Percentiles rank a stretch among this genome's conserved stretches.
These are phyloP conservation scores for Sericinus montela DNA, from an alignment of 2,888 invertebrate species.

Conservation along the genomic window DNA sequence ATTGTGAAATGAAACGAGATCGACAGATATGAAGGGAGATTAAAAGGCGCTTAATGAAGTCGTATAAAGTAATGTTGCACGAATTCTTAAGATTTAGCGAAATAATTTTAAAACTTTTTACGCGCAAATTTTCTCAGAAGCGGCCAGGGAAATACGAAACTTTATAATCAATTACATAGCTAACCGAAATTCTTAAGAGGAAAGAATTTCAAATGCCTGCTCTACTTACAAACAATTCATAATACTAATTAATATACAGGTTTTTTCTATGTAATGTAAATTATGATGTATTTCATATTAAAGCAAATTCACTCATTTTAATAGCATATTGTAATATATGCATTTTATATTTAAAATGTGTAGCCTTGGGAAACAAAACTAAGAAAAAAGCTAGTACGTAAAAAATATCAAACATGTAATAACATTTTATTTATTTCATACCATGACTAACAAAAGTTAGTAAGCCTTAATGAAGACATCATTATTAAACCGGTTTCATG, in stretches of 20 bases:
- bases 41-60: constrained; percentile 67
- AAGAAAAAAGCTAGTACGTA: too few relatives aligned
- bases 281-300: too few relatives aligned
- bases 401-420: too few relatives aligned
- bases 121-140: constrained; percentile 18
- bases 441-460: constrained; percentile 34
- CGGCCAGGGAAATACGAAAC: constrained; percentile 17
- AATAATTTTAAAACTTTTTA: constrained; percentile 27
- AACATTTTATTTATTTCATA: too few relatives aligned
- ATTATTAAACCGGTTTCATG: constrained; percentile 63
- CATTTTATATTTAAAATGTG: too few relatives aligned
- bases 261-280: background rate
- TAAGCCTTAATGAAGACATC: constrained; percentile 72
- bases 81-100: constrained; percentile 38
- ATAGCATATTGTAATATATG: too few relatives aligned
- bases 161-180: constrained; percentile 20
- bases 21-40: constrained; percentile 68
- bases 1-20: constrained; percentile 71
- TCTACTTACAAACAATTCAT: constrained; percentile 14
- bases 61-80: constrained; percentile 47
- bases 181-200: constrained; percentile 14
- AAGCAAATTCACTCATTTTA: too few relatives aligned
- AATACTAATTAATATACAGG: background rate
- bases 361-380: too few relatives aligned
- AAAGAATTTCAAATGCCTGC: constrained; percentile 15